A percentile compares a stretch with the other conserved stretches of the same genome.
Conservation (phyloP, 1,140 invertebrate genomes). For the Campoletis sonorensis region DNA sequence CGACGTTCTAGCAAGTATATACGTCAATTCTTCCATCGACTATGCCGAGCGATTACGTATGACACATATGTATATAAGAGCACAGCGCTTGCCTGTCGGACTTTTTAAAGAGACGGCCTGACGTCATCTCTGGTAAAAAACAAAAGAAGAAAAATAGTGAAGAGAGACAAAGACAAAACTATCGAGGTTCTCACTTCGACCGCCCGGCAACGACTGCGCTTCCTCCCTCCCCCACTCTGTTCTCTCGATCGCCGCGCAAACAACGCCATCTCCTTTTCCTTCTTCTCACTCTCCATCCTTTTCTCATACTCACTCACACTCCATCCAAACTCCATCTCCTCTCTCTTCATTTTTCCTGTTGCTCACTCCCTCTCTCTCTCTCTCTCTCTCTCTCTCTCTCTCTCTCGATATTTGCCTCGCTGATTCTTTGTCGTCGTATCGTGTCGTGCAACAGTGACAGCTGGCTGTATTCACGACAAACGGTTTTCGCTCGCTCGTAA, state of each 20-base stretch:
- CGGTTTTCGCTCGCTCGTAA: slow-evolving; percentile 62
- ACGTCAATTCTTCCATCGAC: slow-evolving; percentile 39
- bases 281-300: background rate
- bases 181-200: background rate
- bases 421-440: background rate
- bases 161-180: background rate
- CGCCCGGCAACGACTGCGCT: background rate
- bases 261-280: background rate
- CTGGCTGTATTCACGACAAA: slow-evolving; percentile 46
- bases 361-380: background rate
- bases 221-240: background rate
- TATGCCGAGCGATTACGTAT: slow-evolving; percentile 23
- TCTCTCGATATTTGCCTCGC: background rate
- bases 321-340: too few relatives aligned
- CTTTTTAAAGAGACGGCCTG: slow-evolving; percentile 8
- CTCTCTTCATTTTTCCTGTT: background rate
- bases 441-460: slow-evolving; percentile 13
- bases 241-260: background rate
- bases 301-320: background rate
- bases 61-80: background rate
- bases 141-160: background rate
- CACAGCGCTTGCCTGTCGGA: background rate
- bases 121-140: slow-evolving; percentile 4
- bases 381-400: background rate
- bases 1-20: background rate